Evolutionary conservation across 2,888 invertebrate species (phyloP).

Genomic region (Dorcus hopei): DNA sequence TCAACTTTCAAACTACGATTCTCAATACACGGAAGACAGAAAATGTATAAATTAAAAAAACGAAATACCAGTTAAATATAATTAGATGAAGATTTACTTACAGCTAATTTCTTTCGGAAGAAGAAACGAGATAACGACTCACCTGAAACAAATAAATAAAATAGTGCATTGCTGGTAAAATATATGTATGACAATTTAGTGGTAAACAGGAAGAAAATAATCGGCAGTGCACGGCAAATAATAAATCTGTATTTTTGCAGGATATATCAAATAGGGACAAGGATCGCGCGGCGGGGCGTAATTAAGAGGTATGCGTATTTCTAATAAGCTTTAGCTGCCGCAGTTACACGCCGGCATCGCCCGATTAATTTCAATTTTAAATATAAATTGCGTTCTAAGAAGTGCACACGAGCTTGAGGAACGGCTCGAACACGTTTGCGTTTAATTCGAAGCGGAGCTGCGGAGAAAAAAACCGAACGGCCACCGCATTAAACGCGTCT

Average conservation of each 20-base stretch:
- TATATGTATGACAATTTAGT: background rate
- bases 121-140: background rate
- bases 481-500: no score
- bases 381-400: background rate
- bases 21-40: no score
- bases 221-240: background rate
- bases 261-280: background rate
- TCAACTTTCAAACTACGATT: no score
- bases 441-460: background rate
- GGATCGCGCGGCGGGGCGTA: background rate
- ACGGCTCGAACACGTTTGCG: background rate
- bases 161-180: background rate
- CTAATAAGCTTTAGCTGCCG: background rate
- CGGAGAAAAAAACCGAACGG: no score
- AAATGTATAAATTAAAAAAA: no score
- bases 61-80: no score
- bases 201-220: background rate
- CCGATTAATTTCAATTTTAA: background rate
- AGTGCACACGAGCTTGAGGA: background rate
- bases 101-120: no score
- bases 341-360: background rate
- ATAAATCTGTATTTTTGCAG: background rate
- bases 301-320: slow-evolving; percentile 1
- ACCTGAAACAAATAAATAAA: background rate
- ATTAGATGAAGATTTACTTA: no score